Base-by-base conservation (phyloP, 2,888 invertebrate species). In the Sarcophaga caerulescens region DNA sequence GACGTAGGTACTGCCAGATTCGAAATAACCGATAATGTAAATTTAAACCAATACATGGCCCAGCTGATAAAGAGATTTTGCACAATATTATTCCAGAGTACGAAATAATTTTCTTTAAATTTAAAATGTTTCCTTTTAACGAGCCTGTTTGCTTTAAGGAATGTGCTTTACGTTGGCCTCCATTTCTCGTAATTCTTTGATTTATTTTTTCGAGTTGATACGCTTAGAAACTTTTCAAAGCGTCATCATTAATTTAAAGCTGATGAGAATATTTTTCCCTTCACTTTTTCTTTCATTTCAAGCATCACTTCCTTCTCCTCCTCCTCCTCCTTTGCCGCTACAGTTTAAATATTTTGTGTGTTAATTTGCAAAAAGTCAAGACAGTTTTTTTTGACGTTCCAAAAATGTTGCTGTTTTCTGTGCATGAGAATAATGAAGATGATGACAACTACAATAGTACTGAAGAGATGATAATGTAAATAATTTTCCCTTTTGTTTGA, bases 311-410 rank as follows among this genome's bases (percentile, higher is more conserved):
- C 52, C 52, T 17, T 14, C 5, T 14, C 14, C 12, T 52, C 0
- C 52, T 52, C 14, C 52, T 52, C 1, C 52, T n/a, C n/a, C n/a
- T n/a, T n/a, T 14, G 17, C 5, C 17, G 12, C 52, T 52, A 52
- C 52, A 52, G 12, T 12, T 12, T 52, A 52, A 14, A 17, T 52
- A 52, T 52, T 52, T 14, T 52, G 3, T 52, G 17, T 70, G 75
- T 70, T 75, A 70, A 81, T 75, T 76, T 81, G 63, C 81, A 70
- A 14, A 52, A 81, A 81, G 81, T 76, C 81, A 81, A 81, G 75
- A 81, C 62, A 70, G 81, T 71, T 81, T 35, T 35, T 35, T 35
- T 35, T 81, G 63, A 74, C 70, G 81, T 23, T 19, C 1, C 14
- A 59, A 35, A 35, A 59, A 25, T 66, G 66, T 10, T 25, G 75